Percentiles rank a stretch among this genome's conserved stretches.
Conservation (phyloP, 2,888 invertebrate species). For the Helicoverpa assulta region DNA sequence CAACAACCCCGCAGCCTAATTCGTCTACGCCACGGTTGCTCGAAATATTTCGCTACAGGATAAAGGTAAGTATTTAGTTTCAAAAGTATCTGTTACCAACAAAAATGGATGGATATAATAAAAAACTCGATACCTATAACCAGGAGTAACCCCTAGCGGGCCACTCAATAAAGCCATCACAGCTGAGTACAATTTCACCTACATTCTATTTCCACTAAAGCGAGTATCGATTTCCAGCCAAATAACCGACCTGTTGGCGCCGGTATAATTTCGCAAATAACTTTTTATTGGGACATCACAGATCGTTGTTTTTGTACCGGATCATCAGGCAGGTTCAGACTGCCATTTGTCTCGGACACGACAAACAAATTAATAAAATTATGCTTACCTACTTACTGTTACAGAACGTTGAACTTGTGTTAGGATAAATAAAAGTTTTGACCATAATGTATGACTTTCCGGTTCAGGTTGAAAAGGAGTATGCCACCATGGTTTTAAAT, state of each 20-base stretch:
- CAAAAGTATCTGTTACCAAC: no score
- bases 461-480: no score
- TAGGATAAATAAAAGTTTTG: background rate
- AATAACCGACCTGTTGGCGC: constrained; percentile 76
- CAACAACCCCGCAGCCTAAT: no score
- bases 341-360: constrained; percentile 30
- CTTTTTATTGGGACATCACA: constrained; percentile 76
- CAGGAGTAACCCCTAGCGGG: background rate
- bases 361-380: constrained; percentile 58
- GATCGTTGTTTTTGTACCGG: constrained; percentile 67
- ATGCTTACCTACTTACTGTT: background rate
- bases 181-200: constrained; percentile 59
- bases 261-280: constrained; percentile 77
- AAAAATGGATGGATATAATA: background rate
- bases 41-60: no score
- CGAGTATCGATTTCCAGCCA: constrained; percentile 71
- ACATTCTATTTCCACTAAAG: constrained; percentile 69
- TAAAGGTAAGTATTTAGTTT: no score
- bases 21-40: no score
- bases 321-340: constrained; percentile 35
- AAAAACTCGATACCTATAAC: background rate
- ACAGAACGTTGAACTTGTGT: background rate
- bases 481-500: no score
- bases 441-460: background rate
- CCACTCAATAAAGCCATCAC: constrained; percentile 15